These are phyloP conservation scores for Lasaia peninsularis DNA, from an alignment of 1,140 invertebrate genomes.

Conservation along the genomic window DNA sequence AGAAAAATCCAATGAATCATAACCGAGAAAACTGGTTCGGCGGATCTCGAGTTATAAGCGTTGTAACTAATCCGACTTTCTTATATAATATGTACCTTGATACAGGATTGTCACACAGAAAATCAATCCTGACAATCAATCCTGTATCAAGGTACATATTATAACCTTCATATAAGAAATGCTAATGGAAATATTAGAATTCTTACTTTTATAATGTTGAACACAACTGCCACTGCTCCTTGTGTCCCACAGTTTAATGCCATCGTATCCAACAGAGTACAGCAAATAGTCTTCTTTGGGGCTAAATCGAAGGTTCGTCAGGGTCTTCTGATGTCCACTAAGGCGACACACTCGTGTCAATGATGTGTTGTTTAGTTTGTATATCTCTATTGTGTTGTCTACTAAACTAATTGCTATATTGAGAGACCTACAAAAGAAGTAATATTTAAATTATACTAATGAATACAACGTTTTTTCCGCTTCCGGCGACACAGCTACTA, in stretches of 20 bases:
- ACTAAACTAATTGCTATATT: constrained; percentile 50
- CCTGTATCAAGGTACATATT: too few relatives aligned
- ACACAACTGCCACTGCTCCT: constrained; percentile 76
- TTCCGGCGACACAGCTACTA: too few relatives aligned
- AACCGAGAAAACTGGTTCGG: too few relatives aligned
- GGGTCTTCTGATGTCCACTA: constrained; percentile 64
- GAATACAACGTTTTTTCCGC: too few relatives aligned
- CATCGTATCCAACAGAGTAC: constrained; percentile 79
- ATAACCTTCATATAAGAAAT: background rate
- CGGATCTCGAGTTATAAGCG: too few relatives aligned
- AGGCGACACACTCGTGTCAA: constrained; percentile 47
- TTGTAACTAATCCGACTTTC: too few relatives aligned
- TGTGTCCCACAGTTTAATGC: constrained; percentile 83
- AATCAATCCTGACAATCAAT: too few relatives aligned
- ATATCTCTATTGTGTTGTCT: constrained; percentile 59
- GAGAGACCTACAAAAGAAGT: constrained; percentile 51
- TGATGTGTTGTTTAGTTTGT: constrained; percentile 49
- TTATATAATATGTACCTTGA: too few relatives aligned
- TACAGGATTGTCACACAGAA: too few relatives aligned
- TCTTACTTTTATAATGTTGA: constrained; percentile 79
- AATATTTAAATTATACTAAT: too few relatives aligned
- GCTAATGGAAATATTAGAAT: background rate
- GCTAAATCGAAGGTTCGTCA: constrained; percentile 81
- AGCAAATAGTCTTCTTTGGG: constrained; percentile 79
- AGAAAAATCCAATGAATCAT: too few relatives aligned